A percentile compares a stretch with the other conserved stretches of the same genome.
Evolutionary conservation across 92 coral and sea anemone genomes (phyloP).

Genomic region (Actinostola sp.): DNA sequence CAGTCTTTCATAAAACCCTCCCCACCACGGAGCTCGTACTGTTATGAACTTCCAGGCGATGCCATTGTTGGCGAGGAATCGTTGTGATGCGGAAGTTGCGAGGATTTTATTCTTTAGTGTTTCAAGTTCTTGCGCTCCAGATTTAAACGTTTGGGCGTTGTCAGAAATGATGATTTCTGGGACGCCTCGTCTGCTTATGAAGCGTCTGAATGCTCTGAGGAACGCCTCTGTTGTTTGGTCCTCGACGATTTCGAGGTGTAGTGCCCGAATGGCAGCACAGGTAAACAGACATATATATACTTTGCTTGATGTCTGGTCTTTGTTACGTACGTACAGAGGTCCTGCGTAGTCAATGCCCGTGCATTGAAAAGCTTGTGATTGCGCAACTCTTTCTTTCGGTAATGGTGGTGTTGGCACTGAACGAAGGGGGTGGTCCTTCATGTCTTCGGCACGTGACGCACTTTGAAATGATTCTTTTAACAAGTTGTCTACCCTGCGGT

Average conservation of each 20-base stretch:
- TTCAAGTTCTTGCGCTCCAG: constrained; percentile 45
- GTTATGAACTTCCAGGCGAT: constrained; percentile 50
- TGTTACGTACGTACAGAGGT: constrained; percentile 40
- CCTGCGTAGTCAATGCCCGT: constrained; percentile 66
- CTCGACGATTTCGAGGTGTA: constrained; percentile 53
- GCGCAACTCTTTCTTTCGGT: constrained; percentile 45
- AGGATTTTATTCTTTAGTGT: constrained; percentile 34
- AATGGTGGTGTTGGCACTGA: constrained; percentile 43
- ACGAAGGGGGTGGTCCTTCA: constrained; percentile 45
- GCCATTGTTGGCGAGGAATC: constrained; percentile 33
- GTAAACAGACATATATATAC: constrained; percentile 54
- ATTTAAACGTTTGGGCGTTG: constrained; percentile 53
- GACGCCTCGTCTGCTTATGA: constrained; percentile 46
- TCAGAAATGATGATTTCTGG: constrained; percentile 51
- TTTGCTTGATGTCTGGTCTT: constrained; percentile 27
- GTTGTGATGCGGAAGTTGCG: constrained; percentile 17
- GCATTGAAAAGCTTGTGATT: constrained; percentile 50
- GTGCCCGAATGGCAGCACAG: constrained; percentile 40
- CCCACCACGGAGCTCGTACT: constrained; percentile 66
- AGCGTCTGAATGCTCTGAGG: constrained; percentile 46
- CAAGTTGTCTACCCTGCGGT: constrained; percentile 53
- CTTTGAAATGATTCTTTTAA: constrained; percentile 36
- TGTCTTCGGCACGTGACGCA: constrained; percentile 46
- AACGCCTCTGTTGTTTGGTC: constrained; percentile 43
- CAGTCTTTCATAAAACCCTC: constrained; percentile 53